Percentiles rank a stretch among this genome's conserved stretches.
Conservation (phyloP, 35 echinoderm and acorn worm species). For the Apostichopus japonicus region DNA sequence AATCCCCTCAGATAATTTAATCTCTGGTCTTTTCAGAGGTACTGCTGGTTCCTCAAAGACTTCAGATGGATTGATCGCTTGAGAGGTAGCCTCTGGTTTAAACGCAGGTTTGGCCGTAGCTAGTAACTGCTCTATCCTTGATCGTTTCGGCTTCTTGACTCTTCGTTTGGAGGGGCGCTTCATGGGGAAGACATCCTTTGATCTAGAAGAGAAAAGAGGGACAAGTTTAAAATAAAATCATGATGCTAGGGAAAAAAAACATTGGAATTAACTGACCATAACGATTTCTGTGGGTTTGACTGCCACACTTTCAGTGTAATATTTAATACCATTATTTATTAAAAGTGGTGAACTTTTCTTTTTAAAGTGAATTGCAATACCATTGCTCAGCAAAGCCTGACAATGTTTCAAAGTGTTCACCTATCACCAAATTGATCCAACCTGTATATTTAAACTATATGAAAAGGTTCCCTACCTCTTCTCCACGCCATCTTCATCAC, state of each 20-base stretch:
- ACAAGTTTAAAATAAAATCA: neutral
- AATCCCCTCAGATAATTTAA: constrained; percentile 78
- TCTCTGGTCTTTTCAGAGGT: constrained; percentile 73
- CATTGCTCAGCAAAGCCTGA: no score
- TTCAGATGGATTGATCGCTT: constrained; percentile 37
- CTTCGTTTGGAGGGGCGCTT: constrained; percentile 67
- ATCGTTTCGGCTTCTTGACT: constrained; percentile 23
- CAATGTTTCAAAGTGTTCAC: no score
- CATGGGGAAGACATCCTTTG: constrained; percentile 47
- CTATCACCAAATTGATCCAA: no score
- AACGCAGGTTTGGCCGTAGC: constrained; percentile 32
- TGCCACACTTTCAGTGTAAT: no score
- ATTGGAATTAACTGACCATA: neutral
- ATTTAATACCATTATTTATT: no score
- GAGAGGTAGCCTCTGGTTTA: neutral
- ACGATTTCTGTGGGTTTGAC: no score
- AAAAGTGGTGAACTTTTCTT: no score
- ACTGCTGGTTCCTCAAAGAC: constrained; percentile 74
- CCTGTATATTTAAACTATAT: neutral
- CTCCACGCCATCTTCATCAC: constrained; percentile 80
- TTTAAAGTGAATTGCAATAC: no score
- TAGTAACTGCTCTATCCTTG: constrained; percentile 57
- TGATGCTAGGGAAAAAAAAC: neutral
- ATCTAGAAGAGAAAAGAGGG: neutral
- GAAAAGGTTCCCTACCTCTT: neutral